Evolutionary conservation across 2,888 invertebrate genomes (phyloP), one percentile per base, ranked within the genome.

Genomic region (Plebejus melissa): DNA sequence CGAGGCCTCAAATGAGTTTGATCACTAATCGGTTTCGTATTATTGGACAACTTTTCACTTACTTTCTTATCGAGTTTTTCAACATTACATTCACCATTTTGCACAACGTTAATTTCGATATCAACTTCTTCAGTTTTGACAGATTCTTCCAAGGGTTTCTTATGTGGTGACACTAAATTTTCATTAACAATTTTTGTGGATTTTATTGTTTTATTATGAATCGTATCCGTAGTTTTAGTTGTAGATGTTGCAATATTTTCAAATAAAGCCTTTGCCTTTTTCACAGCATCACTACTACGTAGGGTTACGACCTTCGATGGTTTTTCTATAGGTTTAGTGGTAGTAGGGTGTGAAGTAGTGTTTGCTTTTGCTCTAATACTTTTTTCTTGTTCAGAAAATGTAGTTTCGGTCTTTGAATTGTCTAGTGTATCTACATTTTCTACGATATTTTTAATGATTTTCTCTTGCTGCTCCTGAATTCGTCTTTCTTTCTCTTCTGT

Each of bases 241-340:
- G 88, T 86, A 32, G 88, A 87, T 22, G 92, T 89, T 50, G 94
- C 94, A 78, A 95, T 95, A 78, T 94, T 96, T 88, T 96, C 96
- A 86, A 96, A 96, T 58, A 96, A 84, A 65, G 95, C 95, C 86
- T 96, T 96, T 0, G 96, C 96, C 86, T 95, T 95, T 74, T 95
- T 94, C 0, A 96, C 95, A n/a, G 95, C 95, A 80, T 96, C 95
- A 71, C 94, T 95, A 80, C 94, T 95, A 74, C 94, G 92, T 41
- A 95, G 82, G 32, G 90, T 87, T 9, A 93, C 91, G 77, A 90
- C 87, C 82, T 92, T 93, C 9, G 84, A 78, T n/a, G 81, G 79
- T 80, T 83, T 87, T 65, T 90, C 89, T 2, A 80, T 77, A 16
- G 82, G 80, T 78, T 88, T 89, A 1, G 79, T 38, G 1, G 79